phyloP scores from a whole-genome alignment of 2,797 vertebrate species.

The Zenarchopterus dispar region DNA sequence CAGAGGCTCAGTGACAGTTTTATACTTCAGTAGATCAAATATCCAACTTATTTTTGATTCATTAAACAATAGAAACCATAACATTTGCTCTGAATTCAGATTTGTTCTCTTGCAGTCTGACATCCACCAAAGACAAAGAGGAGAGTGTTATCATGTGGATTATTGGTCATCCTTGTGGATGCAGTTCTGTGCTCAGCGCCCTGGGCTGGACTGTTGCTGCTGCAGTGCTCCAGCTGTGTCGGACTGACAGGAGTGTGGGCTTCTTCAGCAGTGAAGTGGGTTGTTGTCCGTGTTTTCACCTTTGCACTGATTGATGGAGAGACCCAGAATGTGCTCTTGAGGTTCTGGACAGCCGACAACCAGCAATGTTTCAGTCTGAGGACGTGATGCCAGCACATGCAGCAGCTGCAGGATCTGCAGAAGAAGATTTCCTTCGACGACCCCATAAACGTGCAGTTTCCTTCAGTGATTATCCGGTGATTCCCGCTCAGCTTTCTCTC shows the following conservation, averaged over 20 bases:
- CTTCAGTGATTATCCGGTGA: slow-evolving; percentile 82
- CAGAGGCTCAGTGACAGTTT: too few relatives aligned
- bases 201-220: slow-evolving; percentile 38
- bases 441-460: slow-evolving; percentile 95
- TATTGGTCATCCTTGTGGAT: slow-evolving; percentile 54
- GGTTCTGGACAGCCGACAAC: slow-evolving; percentile 81
- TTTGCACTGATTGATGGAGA: slow-evolving; percentile 18
- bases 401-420: slow-evolving; percentile 84
- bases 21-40: too few relatives aligned
- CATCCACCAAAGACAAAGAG: slow-evolving; percentile 6
- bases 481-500: not conserved
- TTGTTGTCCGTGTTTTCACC: slow-evolving; percentile 43
- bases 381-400: slow-evolving; percentile 84
- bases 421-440: slow-evolving; percentile 84
- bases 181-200: slow-evolving; percentile 10
- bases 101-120: slow-evolving; percentile 3
- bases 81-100: slow-evolving; percentile 12
- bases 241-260: slow-evolving; percentile 65
- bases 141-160: slow-evolving; percentile 4
- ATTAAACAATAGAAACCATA: not conserved
- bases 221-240: slow-evolving; percentile 19
- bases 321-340: slow-evolving; percentile 5
- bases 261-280: slow-evolving; percentile 62
- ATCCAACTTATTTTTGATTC: too few relatives aligned
- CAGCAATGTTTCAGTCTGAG: slow-evolving; percentile 85